Evolutionary conservation across 23 tunicate genomes (phyloP), one percentile per base, ranked within the genome.

Genomic region (Trididemnum nubilum): DNA sequence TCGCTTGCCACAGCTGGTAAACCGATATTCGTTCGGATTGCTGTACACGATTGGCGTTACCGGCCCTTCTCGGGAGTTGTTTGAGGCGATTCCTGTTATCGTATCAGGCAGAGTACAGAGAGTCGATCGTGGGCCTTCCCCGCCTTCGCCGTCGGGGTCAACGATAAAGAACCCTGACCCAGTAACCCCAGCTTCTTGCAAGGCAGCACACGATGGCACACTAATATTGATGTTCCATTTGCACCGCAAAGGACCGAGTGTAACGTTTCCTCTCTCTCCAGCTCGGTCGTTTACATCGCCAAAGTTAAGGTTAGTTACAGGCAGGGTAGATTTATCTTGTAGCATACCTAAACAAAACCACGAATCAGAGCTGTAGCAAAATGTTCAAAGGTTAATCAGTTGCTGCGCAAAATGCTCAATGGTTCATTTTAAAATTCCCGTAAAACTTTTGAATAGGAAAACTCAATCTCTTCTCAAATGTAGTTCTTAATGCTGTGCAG

Each of bases 211-310:
- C 0, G 91, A 85, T 28, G 97, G 87, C 30, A 96, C 97, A 36
- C 86, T 61, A 51, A 60, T 81, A 34, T 87, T 85, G 78, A 80
- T 77, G 76, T 87, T 96, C 97, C 97, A 96, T 51, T 85, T 87
- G 85, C 99, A 96, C 3, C 65, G 35, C 3, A 96, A 85, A 27
- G 94, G 76, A 26, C 99, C 99, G n/a, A 96, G 71, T 0, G 87
- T 83, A 15, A 85, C 75, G 57, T 85, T 88, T 35, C 88, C 99
- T 74, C 51, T 83, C 79, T 96, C 99, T 35, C 97, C 97, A 21
- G 83, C 86, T 0, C 69, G 73, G 37, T 75, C 80, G 31, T 72
- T 34, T 4, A 96, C 97, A 44, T 96, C 99, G 12, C 99, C 99
- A 51, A 91, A 91, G 33, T 79, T 78, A 19, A 96, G 70, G 30